These are phyloP conservation scores for Thera britannica DNA, from an alignment of 2,888 invertebrate genomes.

Conservation along the genomic window DNA sequence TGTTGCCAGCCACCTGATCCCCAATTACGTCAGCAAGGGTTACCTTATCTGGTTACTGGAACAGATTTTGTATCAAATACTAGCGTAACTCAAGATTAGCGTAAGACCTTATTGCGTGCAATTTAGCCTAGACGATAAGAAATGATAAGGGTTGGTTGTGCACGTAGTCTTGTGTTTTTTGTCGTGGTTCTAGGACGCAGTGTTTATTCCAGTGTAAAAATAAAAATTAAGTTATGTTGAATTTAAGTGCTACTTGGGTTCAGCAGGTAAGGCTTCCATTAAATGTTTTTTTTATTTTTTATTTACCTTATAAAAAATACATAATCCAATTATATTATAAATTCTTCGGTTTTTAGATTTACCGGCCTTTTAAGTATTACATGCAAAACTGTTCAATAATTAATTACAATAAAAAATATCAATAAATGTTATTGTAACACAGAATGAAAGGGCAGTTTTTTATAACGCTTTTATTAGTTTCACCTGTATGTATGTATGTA, in stretches of 20 bases:
- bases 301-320: too few relatives aligned
- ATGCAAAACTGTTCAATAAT: too few relatives aligned
- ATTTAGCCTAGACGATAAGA: conserved; percentile 10
- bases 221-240: conserved; percentile 51
- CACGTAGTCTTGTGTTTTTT: conserved; percentile 35
- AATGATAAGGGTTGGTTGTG: conserved; percentile 12
- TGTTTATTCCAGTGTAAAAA: conserved; percentile 5
- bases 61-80: conserved; percentile 1
- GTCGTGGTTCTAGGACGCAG: conserved; percentile 36
- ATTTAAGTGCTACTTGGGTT: conserved; percentile 60
- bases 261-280: conserved; percentile 48
- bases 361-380: too few relatives aligned
- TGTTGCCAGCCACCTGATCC: conserved; percentile 13
- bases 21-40: not conserved
- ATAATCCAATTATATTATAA: not conserved
- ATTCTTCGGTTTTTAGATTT: too few relatives aligned
- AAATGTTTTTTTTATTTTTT: not conserved
- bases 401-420: too few relatives aligned
- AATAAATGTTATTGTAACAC: too few relatives aligned
- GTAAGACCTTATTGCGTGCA: not conserved
- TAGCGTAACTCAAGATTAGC: not conserved
- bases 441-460: too few relatives aligned
- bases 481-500: too few relatives aligned
- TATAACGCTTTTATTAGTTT: too few relatives aligned
- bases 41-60: not conserved